Evolutionary conservation across 2,888 invertebrate species (phyloP).

Genomic region (Allygus modestus): DNA sequence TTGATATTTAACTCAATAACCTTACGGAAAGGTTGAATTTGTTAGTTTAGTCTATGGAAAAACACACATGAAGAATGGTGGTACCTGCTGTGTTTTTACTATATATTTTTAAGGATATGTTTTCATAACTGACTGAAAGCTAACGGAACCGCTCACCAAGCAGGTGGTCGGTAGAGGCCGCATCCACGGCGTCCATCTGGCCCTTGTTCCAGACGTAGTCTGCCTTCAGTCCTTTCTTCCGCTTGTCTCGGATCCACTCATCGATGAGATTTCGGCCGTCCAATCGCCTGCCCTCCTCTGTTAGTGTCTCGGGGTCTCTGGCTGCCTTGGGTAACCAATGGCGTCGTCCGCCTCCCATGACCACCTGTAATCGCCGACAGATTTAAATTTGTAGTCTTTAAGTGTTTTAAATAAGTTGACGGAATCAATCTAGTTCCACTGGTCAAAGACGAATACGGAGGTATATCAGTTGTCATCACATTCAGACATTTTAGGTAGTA

Average conservation of each 20-base stretch:
- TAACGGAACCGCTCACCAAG: slow-evolving; percentile 78
- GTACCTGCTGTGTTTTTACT: too few relatives aligned
- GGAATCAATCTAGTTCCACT: too few relatives aligned
- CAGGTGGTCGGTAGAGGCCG: slow-evolving; percentile 84
- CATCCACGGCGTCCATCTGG: slow-evolving; percentile 84
- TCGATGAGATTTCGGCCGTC: slow-evolving; percentile 89
- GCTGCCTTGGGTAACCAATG: slow-evolving; percentile 80
- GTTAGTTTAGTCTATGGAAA: too few relatives aligned
- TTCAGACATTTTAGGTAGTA: too few relatives aligned
- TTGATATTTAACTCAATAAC: too few relatives aligned
- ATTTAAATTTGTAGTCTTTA: too few relatives aligned
- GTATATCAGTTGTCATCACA: too few relatives aligned
- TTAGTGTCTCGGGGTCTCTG: slow-evolving; percentile 82
- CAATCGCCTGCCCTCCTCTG: slow-evolving; percentile 83
- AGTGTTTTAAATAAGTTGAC: too few relatives aligned
- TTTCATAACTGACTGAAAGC: too few relatives aligned
- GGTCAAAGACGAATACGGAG: background rate
- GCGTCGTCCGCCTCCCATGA: slow-evolving; percentile 92
- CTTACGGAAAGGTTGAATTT: too few relatives aligned
- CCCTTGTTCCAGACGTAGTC: slow-evolving; percentile 87
- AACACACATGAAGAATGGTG: too few relatives aligned
- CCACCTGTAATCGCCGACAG: slow-evolving; percentile 81
- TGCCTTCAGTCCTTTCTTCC: slow-evolving; percentile 81
- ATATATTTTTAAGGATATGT: too few relatives aligned
- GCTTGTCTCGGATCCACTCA: slow-evolving; percentile 88